Evolutionary conservation across 92 coral and sea anemone species (phyloP), one percentile per base, ranked within the genome.

Genomic region (Pocillopora meandrina): DNA sequence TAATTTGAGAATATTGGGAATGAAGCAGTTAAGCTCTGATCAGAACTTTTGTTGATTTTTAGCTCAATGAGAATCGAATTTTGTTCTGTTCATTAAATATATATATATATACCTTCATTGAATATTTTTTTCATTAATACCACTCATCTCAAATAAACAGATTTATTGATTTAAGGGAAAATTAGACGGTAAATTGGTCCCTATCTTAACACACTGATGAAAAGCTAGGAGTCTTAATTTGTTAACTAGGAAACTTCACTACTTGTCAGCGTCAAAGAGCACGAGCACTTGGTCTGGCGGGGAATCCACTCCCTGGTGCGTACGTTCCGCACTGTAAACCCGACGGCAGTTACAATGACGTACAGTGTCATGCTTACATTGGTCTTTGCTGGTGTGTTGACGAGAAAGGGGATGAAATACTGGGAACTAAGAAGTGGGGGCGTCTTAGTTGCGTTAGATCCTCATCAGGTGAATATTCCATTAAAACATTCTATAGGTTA

Each of bases 311-410:
- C n/a, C 90, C 92, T 5, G 91, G 92, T 3, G 92, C 95, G 2
- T 92, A 69, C 84, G 84, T 92, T 35, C 98, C 97, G 19, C 84
- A 58, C 12, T 95, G 98, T 70, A 80, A 85, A 70, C 65, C 70
- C 60, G 92, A 93, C 60, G 98, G 98, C 5, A 63, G 81, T 13
- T 95, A 93, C 89, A 82, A 85, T 56, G 82, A 88, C 7, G 87
- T 89, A 12, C 98, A 95, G 81, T 95, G 98, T 42, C 93, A 91
- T 72, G 77, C 71, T 56, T 87, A 87, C 60, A 85, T 97, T 35
- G 98, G 97, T 17, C 90, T 93, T 63, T 95, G 98, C 75, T 95
- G 98, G 98, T 95, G 98, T 82, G 98, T 90, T 23, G 87, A 95
- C 82, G 82, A 87, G 57, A 35, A 75, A 72, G 98, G 98, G 61